Evolutionary conservation across 2,113 vertebrate genomes (phyloP), one percentile per base, ranked within the genome.

Genomic region (Thunnus maccoyii): DNA sequence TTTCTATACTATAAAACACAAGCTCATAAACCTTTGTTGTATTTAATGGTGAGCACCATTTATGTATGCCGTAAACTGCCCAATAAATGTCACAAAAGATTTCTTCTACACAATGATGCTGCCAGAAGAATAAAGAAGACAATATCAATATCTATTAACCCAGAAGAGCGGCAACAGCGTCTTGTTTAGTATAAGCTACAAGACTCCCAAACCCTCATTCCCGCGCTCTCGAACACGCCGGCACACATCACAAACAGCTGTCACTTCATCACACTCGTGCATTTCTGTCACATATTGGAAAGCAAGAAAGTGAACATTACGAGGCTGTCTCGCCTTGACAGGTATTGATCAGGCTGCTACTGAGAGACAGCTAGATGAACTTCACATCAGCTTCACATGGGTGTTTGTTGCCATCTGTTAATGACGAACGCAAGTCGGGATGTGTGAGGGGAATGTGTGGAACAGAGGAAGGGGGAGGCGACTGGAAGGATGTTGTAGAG

Each of bases 301-400:
- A 82, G 78, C 63, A 83, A 83, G 80, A 72, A 72, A 62, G 61
- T 66, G 81, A 73, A 83, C 70, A 81, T 85, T 75, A 83, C 25
- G n/a, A 76, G 57, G 71, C 83, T 75, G 77, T 93, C 85, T 75
- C 51, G 9, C 16, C 4, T 51, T 78, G 88, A 78, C 67, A 69
- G 32, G 76, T 92, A 92, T 93, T 87, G 86, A 93, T 91, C 68
- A 68, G n/a, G 25, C 73, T 30, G 67, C 65, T 77, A 67, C 76
- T 30, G 57, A 65, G 62, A 77, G 76, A 76, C 79, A 2, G 44
- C 16, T 5, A 62, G 36, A 80, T 75, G 58, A 76, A 80, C 79
- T 70, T 76, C 50, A 51, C 72, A 25, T 78, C 61, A 60, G 32
- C 27, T 15, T 10, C 47, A 17, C 68, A 60, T 13, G 46, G 63